A percentile compares a stretch with the other conserved stretches of the same genome.
Conservation (phyloP, 2,797 vertebrate species). For the Helicolenus hilgendorfi region DNA sequence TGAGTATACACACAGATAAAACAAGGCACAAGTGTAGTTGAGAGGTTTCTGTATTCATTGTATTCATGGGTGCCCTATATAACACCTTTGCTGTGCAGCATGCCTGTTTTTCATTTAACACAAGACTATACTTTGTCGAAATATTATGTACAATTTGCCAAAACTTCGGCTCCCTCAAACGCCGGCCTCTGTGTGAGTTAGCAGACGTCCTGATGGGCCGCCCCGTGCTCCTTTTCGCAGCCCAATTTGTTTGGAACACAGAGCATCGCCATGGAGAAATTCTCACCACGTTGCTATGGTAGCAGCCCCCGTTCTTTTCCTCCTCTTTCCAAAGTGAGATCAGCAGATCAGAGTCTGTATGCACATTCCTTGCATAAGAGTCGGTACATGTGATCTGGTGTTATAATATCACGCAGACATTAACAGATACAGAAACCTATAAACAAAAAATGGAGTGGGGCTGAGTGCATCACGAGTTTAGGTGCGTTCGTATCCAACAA, state of each 20-base stretch:
- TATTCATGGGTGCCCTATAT: not conserved
- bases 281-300: conserved; percentile 80
- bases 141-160: conserved; percentile 32
- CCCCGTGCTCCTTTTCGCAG: conserved; percentile 69
- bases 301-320: conserved; percentile 61
- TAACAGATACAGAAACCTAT: not conserved
- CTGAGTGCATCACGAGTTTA: not conserved
- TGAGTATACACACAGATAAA: not conserved
- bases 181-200: conserved; percentile 46
- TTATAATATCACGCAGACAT: not conserved
- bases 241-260: conserved; percentile 87
- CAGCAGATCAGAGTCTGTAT: conserved; percentile 31
- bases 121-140: not conserved
- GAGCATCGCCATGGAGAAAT: conserved; percentile 79
- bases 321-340: conserved; percentile 62
- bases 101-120: not conserved
- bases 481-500: conserved; percentile 1
- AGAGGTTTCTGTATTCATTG: not conserved
- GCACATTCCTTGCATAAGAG: conserved; percentile 26
- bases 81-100: not conserved
- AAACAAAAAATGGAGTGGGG: not conserved
- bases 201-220: conserved; percentile 55
- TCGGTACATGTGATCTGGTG: not conserved
- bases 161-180: conserved; percentile 6
- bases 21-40: not conserved